Conservation (phyloP, 2,113 vertebrate species). For the Macquaria ambigua region DNA sequence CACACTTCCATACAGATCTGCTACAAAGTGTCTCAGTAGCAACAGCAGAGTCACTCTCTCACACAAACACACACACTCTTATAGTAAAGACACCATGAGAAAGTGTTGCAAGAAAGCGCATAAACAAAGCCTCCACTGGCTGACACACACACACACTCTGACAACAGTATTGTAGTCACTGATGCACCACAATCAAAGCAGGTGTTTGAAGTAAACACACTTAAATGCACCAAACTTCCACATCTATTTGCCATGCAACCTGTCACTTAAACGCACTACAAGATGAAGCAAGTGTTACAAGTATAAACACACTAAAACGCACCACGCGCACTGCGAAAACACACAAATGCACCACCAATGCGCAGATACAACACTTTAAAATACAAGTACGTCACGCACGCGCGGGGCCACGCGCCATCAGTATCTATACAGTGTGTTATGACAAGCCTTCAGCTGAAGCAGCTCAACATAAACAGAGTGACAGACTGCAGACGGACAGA, state of each 20-base stretch:
- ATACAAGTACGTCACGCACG: conserved; percentile 2
- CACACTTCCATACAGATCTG: background rate
- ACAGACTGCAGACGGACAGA: conserved; percentile 3
- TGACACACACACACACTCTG: background rate
- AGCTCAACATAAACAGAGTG: conserved; percentile 40
- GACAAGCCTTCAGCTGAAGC: background rate
- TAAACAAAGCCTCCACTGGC: background rate
- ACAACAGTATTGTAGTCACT: background rate
- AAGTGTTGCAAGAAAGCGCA: background rate
- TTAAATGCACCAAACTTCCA: conserved; percentile 6
- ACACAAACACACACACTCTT: background rate
- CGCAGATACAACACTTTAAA: background rate
- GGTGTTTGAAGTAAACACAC: background rate
- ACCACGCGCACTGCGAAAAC: background rate
- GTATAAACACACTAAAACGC: background rate
- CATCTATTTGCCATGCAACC: background rate
- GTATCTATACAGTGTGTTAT: conserved; percentile 21
- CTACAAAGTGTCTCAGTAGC: background rate
- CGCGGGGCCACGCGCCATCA: conserved; percentile 16
- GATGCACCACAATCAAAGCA: background rate
- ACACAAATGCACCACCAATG: background rate
- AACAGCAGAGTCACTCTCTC: background rate
- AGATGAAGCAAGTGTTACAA: background rate
- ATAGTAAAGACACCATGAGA: background rate
- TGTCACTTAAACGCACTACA: conserved; percentile 27